Conservation (phyloP, 2,888 invertebrate genomes). For the Polyommatus iphigenia region DNA sequence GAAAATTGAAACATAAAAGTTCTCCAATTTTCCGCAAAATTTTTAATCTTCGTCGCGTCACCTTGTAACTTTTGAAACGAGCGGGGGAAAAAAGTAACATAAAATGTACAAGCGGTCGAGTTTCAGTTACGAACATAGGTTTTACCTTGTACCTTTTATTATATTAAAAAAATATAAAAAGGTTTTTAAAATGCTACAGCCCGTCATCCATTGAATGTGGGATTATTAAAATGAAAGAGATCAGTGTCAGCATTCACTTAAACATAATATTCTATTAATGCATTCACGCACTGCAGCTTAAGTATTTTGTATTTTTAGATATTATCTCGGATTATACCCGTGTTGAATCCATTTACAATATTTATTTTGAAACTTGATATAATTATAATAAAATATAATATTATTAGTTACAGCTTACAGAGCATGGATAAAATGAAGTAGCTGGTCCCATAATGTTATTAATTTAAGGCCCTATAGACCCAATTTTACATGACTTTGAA, state of each 20-base stretch:
- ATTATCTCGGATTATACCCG: conserved; percentile 21
- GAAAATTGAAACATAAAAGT: not conserved
- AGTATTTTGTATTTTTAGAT: conserved; percentile 30
- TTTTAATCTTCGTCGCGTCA: not conserved
- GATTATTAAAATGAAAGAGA: conserved; percentile 61
- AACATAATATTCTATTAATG: conserved; percentile 43
- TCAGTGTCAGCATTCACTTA: conserved; percentile 57
- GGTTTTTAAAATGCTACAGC: not conserved
- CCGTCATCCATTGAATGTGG: conserved; percentile 48
- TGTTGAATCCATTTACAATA: conserved; percentile 37
- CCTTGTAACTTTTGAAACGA: not conserved
- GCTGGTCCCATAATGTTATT: too few relatives aligned
- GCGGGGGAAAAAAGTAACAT: not conserved
- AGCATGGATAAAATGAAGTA: not conserved
- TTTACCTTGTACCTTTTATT: not conserved
- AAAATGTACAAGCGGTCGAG: not conserved
- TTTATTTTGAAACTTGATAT: not conserved
- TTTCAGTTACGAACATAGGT: not conserved
- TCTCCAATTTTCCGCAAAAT: not conserved
- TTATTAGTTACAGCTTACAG: not conserved
- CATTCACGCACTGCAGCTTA: conserved; percentile 40
- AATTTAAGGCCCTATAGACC: too few relatives aligned
- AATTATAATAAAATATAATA: not conserved
- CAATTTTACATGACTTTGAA: too few relatives aligned
- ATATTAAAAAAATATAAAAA: not conserved